These are phyloP conservation scores for Galeruca laticollis DNA, from an alignment of 2,888 invertebrate genomes.

Conservation along the genomic window DNA sequence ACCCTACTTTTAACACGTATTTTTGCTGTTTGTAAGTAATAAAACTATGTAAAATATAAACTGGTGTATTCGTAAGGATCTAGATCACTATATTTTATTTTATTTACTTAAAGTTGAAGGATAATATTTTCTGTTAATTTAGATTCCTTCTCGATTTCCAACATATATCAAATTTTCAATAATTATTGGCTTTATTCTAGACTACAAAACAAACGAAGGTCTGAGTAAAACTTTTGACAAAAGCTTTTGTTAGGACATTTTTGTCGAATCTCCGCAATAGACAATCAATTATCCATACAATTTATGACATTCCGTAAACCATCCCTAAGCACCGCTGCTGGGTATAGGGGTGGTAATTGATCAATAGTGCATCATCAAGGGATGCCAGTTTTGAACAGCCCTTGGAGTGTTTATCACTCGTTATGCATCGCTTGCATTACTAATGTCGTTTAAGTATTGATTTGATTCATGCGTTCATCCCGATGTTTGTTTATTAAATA, in stretches of 20 bases:
- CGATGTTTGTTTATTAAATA: conserved; percentile 47
- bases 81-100: too few species aligned
- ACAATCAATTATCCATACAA: neutral
- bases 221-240: too few species aligned
- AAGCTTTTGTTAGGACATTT: neutral
- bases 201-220: too few species aligned
- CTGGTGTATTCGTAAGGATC: too few species aligned
- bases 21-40: too few species aligned
- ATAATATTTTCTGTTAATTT: too few species aligned
- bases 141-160: too few species aligned
- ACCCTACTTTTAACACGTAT: too few species aligned
- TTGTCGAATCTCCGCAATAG: neutral
- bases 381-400: conserved; percentile 54
- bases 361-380: conserved; percentile 60
- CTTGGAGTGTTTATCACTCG: conserved; percentile 55
- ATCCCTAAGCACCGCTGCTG: conserved; percentile 12
- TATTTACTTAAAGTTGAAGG: too few species aligned
- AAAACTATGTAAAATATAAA: too few species aligned
- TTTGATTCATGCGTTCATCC: conserved; percentile 50
- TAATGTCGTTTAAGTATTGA: conserved; percentile 58
- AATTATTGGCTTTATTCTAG: too few species aligned
- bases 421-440: conserved; percentile 57
- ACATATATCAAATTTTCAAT: too few species aligned
- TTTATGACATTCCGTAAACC: neutral
- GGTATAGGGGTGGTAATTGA: conserved; percentile 58